Evolutionary conservation across 1,140 invertebrate genomes (phyloP).

Genomic region (Mizuhopecten yessoensis): DNA sequence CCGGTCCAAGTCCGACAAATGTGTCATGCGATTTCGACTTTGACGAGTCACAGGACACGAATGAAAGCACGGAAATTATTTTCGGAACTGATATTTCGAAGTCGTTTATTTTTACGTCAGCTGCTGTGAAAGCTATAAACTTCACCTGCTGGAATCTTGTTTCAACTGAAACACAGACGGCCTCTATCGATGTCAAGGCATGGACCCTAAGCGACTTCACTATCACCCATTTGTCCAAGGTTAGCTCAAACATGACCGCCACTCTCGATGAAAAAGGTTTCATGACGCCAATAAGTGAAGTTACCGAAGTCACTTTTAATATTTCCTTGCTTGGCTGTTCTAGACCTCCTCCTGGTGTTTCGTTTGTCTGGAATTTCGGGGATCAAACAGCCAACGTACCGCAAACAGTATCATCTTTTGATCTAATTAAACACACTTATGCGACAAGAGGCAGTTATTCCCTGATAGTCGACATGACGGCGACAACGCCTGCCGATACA

Average conservation of each 20-base stretch:
- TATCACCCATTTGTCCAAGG: neutral
- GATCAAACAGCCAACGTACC: slow-evolving; percentile 42
- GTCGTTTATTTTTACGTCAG: slow-evolving; percentile 20
- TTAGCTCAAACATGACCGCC: slow-evolving; percentile 56
- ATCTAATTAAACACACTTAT: slow-evolving; percentile 44
- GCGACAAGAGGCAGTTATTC: slow-evolving; percentile 32
- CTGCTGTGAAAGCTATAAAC: slow-evolving; percentile 41
- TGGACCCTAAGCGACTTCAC: slow-evolving; percentile 46
- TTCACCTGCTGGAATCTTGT: slow-evolving; percentile 54
- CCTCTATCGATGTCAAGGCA: slow-evolving; percentile 44
- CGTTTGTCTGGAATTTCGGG: slow-evolving; percentile 55
- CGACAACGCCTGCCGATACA: neutral
- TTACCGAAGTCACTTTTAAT: slow-evolving; percentile 43
- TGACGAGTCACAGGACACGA: slow-evolving; percentile 33
- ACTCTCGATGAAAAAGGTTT: neutral
- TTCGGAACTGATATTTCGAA: slow-evolving; percentile 44
- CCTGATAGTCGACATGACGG: slow-evolving; percentile 43
- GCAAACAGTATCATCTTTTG: neutral
- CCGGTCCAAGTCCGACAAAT: slow-evolving; percentile 43
- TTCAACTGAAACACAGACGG: slow-evolving; percentile 24
- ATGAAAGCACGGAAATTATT: slow-evolving; percentile 42
- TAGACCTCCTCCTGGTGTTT: slow-evolving; percentile 49
- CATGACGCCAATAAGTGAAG: neutral
- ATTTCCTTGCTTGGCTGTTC: slow-evolving; percentile 49
- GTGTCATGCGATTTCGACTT: slow-evolving; percentile 55